Base-by-base conservation (phyloP, 2,797 vertebrate species). In the Arremon aurantiirostris region DNA sequence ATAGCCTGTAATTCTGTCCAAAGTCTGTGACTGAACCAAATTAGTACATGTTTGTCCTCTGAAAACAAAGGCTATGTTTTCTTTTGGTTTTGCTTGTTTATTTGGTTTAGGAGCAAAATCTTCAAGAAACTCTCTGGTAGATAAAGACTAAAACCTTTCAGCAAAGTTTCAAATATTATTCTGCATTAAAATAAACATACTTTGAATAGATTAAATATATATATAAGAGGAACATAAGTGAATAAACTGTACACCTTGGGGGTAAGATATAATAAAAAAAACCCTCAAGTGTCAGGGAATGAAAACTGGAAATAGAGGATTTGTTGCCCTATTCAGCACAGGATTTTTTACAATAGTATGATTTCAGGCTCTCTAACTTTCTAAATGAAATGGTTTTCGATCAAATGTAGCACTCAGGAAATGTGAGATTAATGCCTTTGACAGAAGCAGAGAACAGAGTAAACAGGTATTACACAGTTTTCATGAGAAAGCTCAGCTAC, bases 361-460 rank as follows among this genome's bases (percentile, higher is more conserved):
- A 50, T 68, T 94, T 81, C 35, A n/a, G 39, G 28, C 6, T 7
- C 50, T 87, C 86, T 81, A 56, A 49, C 35, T 88, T 88, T 83
- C 57, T 20, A 39, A 83, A 82, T 57, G 1, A 50, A 86, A 89
- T 65, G 20, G 41, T 24, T 78, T 94, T 94, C 42, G 50, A 88
- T 69, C 26, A 83, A 92, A 93, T 61, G 14, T 84, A 95, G 27
- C 75, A 78, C 77, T 94, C 89, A 63, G 39, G 26, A 93, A 90
- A 84, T 47, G 56, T 86, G 86, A 84, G 75, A 92, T 92, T 82
- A 73, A 92, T 89, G 68, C 28, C 61, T 86, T 27, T 92, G 90
- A 81, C 89, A 79, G 88, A 88, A 90, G 34, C 47, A 72, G 46
- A 80, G 86, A 68, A 55, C 28, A 79, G 42, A 78, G 42, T 79